Evolutionary conservation across 2,888 invertebrate genomes (phyloP).

Genomic region (Drosophila kanekoi): DNA sequence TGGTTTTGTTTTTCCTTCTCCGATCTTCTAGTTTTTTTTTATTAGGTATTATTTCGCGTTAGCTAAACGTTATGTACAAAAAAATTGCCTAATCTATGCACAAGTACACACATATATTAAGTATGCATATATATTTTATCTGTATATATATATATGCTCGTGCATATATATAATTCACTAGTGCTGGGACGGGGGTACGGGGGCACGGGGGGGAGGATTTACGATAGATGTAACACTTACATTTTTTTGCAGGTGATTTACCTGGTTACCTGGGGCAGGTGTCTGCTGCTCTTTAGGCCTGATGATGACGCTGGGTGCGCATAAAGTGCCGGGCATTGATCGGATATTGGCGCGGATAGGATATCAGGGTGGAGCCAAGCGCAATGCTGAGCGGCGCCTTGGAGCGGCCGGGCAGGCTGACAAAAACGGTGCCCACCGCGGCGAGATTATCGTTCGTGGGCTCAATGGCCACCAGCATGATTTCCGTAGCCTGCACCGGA

Average conservation of each 20-base stretch:
- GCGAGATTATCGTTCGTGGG: conserved; percentile 95
- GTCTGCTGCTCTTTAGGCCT: conserved; percentile 39
- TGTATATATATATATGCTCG: conserved; percentile 8
- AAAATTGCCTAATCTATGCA: conserved; percentile 66
- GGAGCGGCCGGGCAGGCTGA: conserved; percentile 94
- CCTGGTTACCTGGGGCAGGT: not conserved
- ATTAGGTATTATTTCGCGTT: conserved; percentile 31
- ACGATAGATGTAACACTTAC: conserved; percentile 33
- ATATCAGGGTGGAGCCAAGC: conserved; percentile 92
- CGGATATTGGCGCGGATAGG: conserved; percentile 86
- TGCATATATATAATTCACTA: conserved; percentile 49
- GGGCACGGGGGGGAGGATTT: conserved; percentile 4
- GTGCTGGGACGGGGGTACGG: conserved; percentile 8
- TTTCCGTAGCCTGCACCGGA: conserved; percentile 84
- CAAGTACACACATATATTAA: conserved; percentile 17
- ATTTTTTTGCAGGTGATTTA: conserved; percentile 4
- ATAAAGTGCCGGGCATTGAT: conserved; percentile 85
- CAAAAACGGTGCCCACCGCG: conserved; percentile 96
- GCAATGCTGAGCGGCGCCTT: conserved; percentile 92
- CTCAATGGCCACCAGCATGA: conserved; percentile 95
- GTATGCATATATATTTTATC: conserved; percentile 19
- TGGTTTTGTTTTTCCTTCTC: conserved; percentile 4
- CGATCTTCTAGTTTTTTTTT: conserved; percentile 17
- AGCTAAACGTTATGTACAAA: conserved; percentile 68
- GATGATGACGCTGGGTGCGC: conserved; percentile 60